Evolutionary conservation across 2,113 vertebrate species (phyloP).

Genomic region (Notiomystis cincta): DNA sequence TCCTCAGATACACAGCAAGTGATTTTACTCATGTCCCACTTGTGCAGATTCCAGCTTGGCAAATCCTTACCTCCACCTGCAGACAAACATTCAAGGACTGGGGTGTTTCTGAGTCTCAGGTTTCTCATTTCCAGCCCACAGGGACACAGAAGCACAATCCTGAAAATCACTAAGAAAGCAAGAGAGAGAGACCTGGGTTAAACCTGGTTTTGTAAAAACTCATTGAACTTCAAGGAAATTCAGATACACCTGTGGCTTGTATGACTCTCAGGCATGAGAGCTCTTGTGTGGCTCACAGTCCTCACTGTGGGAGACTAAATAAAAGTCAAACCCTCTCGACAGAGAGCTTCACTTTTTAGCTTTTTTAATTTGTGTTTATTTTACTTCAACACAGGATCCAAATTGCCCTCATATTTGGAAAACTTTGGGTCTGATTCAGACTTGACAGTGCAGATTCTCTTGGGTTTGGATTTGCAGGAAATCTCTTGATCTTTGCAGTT

Average conservation of each 20-base stretch:
- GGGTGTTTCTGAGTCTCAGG: not conserved
- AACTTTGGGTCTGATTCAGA: not conserved
- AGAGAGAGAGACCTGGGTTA: not conserved
- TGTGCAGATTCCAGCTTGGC: not conserved
- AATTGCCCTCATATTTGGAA: not conserved
- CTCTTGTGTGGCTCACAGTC: too few relatives aligned
- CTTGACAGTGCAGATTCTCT: not conserved
- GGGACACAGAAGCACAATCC: not conserved
- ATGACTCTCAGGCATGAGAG: not conserved
- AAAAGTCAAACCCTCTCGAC: not conserved
- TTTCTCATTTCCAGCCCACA: not conserved
- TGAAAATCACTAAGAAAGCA: not conserved
- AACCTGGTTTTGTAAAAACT: not conserved
- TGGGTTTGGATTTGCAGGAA: not conserved
- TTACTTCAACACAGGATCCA: not conserved
- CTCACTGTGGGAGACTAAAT: not conserved
- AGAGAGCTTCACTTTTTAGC: not conserved
- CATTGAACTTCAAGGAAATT: not conserved
- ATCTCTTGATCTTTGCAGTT: not conserved
- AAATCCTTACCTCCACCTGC: not conserved
- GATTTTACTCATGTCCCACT: not conserved
- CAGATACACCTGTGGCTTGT: not conserved
- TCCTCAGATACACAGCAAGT: not conserved
- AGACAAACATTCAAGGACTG: not conserved
- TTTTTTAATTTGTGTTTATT: not conserved